Evolutionary conservation across 1,140 invertebrate genomes (phyloP), one percentile per base, ranked within the genome.

Genomic region (Cotesia vestalis): DNA sequence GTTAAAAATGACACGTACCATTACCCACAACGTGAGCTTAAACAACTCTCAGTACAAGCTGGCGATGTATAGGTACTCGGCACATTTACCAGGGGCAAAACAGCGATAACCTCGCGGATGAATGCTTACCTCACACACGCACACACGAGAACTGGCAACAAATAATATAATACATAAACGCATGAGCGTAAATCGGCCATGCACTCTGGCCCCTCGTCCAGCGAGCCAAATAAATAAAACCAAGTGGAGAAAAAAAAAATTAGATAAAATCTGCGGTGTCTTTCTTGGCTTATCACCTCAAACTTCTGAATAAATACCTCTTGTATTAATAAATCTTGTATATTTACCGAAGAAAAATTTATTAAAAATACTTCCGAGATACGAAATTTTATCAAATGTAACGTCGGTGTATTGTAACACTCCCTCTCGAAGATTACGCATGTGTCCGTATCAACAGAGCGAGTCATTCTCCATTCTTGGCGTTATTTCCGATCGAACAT

Each of bases 141-240:
- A 72, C 51, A 66, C 59, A 66, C 59, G 35, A 53, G 14, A 53
- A 76, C 61, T 60, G 40, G 27, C 27, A 27, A 27, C 27, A 27
- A 27, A 27, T 27, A 27, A 27, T 27, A 27, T 27, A 52, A n/a
- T 52, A 20, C 8, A 40, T 53, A 71, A 55, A 59, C 53, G 35
- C 70, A 64, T 14, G 6, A 71, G 53, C 46, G 59, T 69, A 74
- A 69, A 74, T 63, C 55, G 52, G 52, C 36, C 73, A 35, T 70
- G 69, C 70, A 66, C 70, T 72, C 62, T 72, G 53, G 55, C 69
- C 69, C 52, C 27, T 34, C 55, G 11, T 20, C 6, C 40, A 11
- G 6, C 40, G 5, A 52, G 59, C 36, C 46, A 40, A 46, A 20
- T 14, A 69, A 9, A 60, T 35, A 9, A 20, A 71, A 20, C 35